These are phyloP conservation scores for Zelostemma sp. DNA, from an alignment of 1,140 invertebrate species.

Conservation along the genomic window DNA sequence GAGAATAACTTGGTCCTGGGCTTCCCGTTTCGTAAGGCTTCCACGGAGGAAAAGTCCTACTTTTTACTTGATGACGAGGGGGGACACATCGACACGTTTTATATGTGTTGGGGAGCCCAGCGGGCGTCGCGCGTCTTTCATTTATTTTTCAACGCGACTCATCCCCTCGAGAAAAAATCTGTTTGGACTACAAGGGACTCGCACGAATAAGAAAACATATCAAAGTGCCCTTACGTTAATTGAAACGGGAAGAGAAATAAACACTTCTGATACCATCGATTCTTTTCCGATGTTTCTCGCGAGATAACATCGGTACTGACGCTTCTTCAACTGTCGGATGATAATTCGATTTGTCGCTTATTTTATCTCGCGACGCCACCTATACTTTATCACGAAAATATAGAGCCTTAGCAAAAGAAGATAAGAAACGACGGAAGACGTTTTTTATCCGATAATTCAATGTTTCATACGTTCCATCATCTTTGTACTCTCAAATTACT, in stretches of 20 bases:
- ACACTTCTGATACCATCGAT: not conserved
- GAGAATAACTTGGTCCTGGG: not conserved
- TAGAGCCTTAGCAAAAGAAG: too few species aligned
- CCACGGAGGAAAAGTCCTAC: conserved; percentile 27
- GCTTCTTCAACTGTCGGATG: not conserved
- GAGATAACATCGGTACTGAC: too few species aligned
- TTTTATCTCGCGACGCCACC: not conserved
- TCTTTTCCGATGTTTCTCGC: not conserved
- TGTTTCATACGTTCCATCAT: not conserved
- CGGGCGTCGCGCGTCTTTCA: conserved; percentile 8
- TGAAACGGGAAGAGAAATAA: not conserved
- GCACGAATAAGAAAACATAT: not conserved
- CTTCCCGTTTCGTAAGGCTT: conserved; percentile 42
- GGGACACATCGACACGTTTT: not conserved
- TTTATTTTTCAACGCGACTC: conserved; percentile 49
- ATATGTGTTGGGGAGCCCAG: not conserved
- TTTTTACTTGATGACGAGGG: not conserved
- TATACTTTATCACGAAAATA: too few species aligned
- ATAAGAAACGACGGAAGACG: too few species aligned
- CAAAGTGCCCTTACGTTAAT: not conserved
- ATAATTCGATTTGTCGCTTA: too few species aligned
- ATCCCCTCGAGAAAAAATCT: conserved; percentile 8
- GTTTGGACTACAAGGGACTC: not conserved
- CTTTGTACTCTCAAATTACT: not conserved
- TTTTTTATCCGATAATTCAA: too few species aligned